Percentiles rank a stretch among this genome's conserved stretches.
These are phyloP conservation scores for Tetropium fuscum DNA, from an alignment of 2,888 invertebrate species.

Conservation along the genomic window DNA sequence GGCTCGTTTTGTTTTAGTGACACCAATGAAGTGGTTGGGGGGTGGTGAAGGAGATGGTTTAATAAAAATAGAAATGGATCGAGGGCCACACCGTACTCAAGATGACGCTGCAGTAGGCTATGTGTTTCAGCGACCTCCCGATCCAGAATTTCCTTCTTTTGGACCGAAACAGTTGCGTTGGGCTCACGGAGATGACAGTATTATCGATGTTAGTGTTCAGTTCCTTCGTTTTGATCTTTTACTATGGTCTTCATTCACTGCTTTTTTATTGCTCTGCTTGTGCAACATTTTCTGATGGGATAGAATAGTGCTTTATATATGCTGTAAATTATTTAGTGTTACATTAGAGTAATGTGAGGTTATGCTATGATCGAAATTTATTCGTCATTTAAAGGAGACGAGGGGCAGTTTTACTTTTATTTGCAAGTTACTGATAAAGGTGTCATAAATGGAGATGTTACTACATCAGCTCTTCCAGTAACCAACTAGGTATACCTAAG, in stretches of 20 bases:
- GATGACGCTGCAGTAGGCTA: constrained; percentile 95
- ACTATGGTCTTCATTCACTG: too few relatives aligned
- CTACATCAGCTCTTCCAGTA: too few relatives aligned
- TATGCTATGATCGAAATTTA: neutral
- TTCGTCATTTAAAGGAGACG: too few relatives aligned
- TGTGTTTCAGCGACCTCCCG: constrained; percentile 87
- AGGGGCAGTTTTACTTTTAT: too few relatives aligned
- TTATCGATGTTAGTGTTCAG: constrained; percentile 81
- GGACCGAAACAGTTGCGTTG: constrained; percentile 83
- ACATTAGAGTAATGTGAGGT: neutral
- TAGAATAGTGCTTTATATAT: too few relatives aligned
- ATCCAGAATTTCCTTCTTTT: constrained; percentile 80
- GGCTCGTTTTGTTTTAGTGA: constrained; percentile 43
- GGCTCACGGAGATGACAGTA: constrained; percentile 87
- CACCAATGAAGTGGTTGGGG: constrained; percentile 83
- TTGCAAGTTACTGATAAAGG: too few relatives aligned
- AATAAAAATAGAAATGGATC: constrained; percentile 73
- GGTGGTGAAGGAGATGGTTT: constrained; percentile 75
- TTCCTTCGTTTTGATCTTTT: too few relatives aligned
- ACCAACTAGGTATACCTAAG: too few relatives aligned
- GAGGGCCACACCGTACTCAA: constrained; percentile 79
- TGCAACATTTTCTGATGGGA: too few relatives aligned
- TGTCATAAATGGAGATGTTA: too few relatives aligned
- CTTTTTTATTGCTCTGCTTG: too few relatives aligned
- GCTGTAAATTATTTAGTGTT: neutral